Evolutionary conservation across 2,888 invertebrate genomes (phyloP), one percentile per base, ranked within the genome.

Genomic region (Acronicta psi): DNA sequence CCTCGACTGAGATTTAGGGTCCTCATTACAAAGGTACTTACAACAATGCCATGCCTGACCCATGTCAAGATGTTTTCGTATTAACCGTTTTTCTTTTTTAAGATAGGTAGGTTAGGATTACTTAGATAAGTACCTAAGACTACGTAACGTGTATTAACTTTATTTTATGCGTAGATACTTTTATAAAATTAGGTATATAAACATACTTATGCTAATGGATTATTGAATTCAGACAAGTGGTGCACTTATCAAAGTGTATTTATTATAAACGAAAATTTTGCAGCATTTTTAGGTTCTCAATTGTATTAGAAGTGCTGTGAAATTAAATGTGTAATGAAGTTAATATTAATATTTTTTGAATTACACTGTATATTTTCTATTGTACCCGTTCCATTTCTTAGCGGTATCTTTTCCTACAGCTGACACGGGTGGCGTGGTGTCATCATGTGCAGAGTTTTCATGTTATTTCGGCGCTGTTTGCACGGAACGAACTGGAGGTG

Each of bases 401-500:
- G 5, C 45, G 29, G 11, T 29, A 11, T 5, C 14, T 4, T 18
- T 20, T 10, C 13, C 17, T 42, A 42, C 13, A 96, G 96, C 95
- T 62, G 96, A 96, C 85, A 94, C 93, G 46, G 95, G 95, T 29
- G 95, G 95, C n/a, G 94, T 95, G 50, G 95, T 95, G 14, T 95
- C 95, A 14, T 96, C 95, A 58, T 97, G 98, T 88, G 93, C 95
- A 55, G 96, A 97, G 67, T 89, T 97, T 74, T 96, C 96, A 31
- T 98, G 98, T 85, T 96, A 97, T 84, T 98, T 97, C 84, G 98
- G 97, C 9, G 98, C 97, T 1, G 95, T 96, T 46, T 98, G 98
- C 88, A 95, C 96, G 31, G 96, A 97, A 82, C 95, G 96, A 61
- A 95, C 95, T 13, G 96, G 96, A 0, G 95, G 95, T 14, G 97